phyloP scores from a whole-genome alignment of 2,113 vertebrate genomes.

The Prinia subflava region DNA sequence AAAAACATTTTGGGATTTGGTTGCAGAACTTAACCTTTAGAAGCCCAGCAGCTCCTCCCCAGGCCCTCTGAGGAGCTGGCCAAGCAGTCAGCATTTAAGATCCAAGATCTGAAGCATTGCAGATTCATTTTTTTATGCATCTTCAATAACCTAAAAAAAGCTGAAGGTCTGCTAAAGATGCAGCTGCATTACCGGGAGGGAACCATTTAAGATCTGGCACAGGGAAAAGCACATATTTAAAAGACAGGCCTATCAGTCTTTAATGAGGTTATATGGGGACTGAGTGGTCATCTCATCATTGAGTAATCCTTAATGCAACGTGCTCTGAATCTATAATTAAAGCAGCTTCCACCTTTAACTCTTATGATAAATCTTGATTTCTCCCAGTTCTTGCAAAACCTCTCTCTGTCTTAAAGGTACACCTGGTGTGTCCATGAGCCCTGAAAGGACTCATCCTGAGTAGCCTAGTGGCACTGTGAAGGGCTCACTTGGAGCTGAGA shows the following conservation, averaged over 20 bases:
- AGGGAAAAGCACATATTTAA: constrained; percentile 10
- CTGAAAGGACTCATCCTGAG: background rate
- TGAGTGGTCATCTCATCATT: constrained; percentile 30
- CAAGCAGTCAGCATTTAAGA: background rate
- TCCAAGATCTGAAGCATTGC: background rate
- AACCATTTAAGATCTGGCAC: constrained; percentile 47
- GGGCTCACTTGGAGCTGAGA: background rate
- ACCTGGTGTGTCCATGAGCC: background rate
- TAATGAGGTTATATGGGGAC: constrained; percentile 38
- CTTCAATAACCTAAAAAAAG: constrained; percentile 33
- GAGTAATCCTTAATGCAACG: constrained; percentile 37
- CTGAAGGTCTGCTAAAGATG: background rate
- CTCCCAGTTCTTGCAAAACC: constrained; percentile 6
- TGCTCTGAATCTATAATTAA: constrained; percentile 36
- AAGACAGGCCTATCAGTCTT: constrained; percentile 24
- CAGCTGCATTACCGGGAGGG: background rate
- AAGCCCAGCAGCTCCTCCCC: background rate
- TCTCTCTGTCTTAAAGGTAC: background rate
- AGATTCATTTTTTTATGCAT: background rate
- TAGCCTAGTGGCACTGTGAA: background rate
- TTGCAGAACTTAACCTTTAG: background rate
- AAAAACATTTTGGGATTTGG: background rate
- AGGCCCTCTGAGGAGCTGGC: background rate
- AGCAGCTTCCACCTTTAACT: constrained; percentile 34
- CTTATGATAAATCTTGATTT: background rate